These are phyloP conservation scores for Epistrophe grossulariae DNA, from an alignment of 2,888 invertebrate genomes.

Conservation along the genomic window DNA sequence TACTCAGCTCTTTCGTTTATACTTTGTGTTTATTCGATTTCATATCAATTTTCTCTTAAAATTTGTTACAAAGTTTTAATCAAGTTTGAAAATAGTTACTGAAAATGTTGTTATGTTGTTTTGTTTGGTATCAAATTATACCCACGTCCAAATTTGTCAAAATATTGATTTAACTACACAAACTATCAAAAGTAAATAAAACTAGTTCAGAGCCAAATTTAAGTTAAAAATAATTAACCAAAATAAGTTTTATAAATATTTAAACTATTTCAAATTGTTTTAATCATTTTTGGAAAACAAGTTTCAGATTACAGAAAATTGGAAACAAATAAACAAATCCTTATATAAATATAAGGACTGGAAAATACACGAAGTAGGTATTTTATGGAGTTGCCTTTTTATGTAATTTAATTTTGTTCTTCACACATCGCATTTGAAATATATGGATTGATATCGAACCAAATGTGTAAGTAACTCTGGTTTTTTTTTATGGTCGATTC, in stretches of 20 bases:
- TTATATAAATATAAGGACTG: background rate
- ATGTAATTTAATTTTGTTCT: conserved; percentile 14
- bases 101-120: background rate
- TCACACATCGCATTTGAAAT: conserved; percentile 11
- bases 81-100: background rate
- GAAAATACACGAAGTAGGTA: background rate
- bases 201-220: conserved; percentile 26
- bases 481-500: background rate
- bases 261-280: conserved; percentile 23
- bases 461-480: background rate
- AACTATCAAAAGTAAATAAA: background rate
- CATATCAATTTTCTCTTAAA: background rate
- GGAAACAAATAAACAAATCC: background rate
- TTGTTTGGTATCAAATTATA: background rate
- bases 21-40: background rate
- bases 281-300: conserved; percentile 12
- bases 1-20: conserved; percentile 23
- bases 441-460: conserved; percentile 4
- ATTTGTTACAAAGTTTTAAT: background rate
- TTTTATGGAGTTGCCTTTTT: conserved; percentile 7
- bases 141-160: background rate
- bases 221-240: conserved; percentile 23
- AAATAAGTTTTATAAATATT: conserved; percentile 12
- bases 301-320: conserved; percentile 2
- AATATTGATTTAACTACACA: background rate